Conservation (phyloP, 2,888 invertebrate genomes). For the Mylabris sibirica region DNA sequence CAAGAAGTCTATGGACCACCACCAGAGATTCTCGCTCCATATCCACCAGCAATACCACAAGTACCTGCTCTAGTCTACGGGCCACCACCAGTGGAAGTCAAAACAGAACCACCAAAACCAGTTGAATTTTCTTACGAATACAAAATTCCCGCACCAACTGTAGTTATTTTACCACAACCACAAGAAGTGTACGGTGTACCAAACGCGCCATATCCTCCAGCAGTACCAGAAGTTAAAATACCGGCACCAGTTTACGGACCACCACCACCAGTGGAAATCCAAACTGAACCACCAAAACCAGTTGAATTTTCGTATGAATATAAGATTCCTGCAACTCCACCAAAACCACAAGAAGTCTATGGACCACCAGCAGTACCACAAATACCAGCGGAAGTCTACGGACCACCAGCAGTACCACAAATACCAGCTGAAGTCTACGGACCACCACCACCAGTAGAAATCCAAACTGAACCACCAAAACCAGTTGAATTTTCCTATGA, state of each 20-base stretch:
- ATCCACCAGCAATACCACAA: not conserved
- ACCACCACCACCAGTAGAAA: not conserved
- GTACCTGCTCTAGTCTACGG: not conserved
- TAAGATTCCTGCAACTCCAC: not conserved
- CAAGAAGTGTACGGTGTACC: not conserved
- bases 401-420: not conserved
- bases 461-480: not conserved
- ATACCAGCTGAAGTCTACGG: conserved; percentile 9
- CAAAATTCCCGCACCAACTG: conserved; percentile 10
- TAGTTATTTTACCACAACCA: not conserved
- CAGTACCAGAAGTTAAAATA: not conserved
- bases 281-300: not conserved
- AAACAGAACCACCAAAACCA: conserved; percentile 11
- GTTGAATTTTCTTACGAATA: conserved; percentile 21
- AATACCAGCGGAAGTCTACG: not conserved
- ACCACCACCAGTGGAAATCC: not conserved
- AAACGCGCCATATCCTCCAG: not conserved
- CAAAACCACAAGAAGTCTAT: not conserved
- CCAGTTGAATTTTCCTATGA: conserved; percentile 20
- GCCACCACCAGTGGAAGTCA: not conserved
- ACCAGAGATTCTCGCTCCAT: not conserved
- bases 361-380: not conserved
- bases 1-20: not conserved
- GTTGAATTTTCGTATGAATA: conserved; percentile 9
- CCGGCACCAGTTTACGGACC: conserved; percentile 1